phyloP scores from a whole-genome alignment of 2,888 invertebrate genomes.

The Trilocha varians region DNA sequence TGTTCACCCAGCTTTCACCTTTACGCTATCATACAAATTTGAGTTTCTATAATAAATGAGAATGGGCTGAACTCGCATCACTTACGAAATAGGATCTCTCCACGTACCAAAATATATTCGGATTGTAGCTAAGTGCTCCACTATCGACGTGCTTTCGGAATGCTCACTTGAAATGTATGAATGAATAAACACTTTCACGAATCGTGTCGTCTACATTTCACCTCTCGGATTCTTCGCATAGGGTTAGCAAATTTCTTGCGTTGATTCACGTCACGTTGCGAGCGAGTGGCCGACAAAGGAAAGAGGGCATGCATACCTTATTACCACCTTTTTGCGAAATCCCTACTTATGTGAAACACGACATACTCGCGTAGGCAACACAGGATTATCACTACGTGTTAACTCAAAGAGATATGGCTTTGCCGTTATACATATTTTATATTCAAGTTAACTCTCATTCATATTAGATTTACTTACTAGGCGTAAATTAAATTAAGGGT shows the following conservation, averaged over 20 bases:
- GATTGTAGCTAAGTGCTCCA: conserved; percentile 25
- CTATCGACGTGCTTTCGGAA: conserved; percentile 23
- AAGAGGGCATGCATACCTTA: conserved; percentile 72
- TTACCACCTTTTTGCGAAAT: conserved; percentile 69
- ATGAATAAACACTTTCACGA: conserved; percentile 49
- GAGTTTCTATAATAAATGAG: conserved; percentile 62
- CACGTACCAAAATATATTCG: conserved; percentile 26
- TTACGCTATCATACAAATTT: conserved; percentile 66
- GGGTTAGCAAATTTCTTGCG: conserved; percentile 52
- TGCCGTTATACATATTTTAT: conserved; percentile 4
- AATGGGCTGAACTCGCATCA: conserved; percentile 33
- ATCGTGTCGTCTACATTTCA: conserved; percentile 46
- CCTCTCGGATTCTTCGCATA: conserved; percentile 44
- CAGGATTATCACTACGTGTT: conserved; percentile 55
- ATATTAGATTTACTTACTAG: background rate
- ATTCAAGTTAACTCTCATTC: conserved; percentile 1
- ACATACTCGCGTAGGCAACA: conserved; percentile 48
- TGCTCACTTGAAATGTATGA: conserved; percentile 33
- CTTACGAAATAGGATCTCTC: conserved; percentile 31
- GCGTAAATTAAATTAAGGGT: background rate
- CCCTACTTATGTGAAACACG: conserved; percentile 66
- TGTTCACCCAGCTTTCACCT: conserved; percentile 54
- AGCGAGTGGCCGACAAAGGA: conserved; percentile 70
- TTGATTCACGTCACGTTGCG: conserved; percentile 66
- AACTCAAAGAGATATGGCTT: conserved; percentile 21